A percentile compares a stretch with the other conserved stretches of the same genome.
phyloP scores from a whole-genome alignment of 2,888 invertebrate genomes.

The Hirtodrosophila trivittata region DNA sequence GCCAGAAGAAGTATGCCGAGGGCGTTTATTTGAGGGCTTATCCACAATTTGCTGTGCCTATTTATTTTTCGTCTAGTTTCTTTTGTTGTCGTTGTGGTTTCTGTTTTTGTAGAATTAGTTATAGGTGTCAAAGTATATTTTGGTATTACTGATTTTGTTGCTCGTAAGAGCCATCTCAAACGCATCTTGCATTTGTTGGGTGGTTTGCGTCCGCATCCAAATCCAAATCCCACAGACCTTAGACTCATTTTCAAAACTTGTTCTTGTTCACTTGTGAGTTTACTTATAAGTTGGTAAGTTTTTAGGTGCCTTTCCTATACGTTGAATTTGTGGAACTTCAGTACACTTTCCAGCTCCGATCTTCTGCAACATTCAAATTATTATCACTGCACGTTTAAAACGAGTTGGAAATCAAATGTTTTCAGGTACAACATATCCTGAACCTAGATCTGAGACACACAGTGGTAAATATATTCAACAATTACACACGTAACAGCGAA shows the following conservation, averaged over 20 bases:
- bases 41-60: conserved; percentile 33
- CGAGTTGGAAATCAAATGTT: too few relatives aligned
- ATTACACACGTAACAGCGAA: too few relatives aligned
- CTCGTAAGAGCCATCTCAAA: conserved; percentile 51
- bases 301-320: conserved; percentile 11
- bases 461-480: too few relatives aligned
- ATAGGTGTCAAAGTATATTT: conserved; percentile 4
- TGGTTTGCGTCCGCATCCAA: conserved; percentile 74
- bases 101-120: conserved; percentile 12
- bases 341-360: conserved; percentile 16
- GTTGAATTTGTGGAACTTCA: conserved; percentile 3
- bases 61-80: conserved; percentile 16
- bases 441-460: too few relatives aligned
- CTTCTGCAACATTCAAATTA: too few relatives aligned
- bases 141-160: conserved; percentile 14
- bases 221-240: conserved; percentile 82
- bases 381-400: too few relatives aligned
- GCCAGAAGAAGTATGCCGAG: conserved; percentile 65
- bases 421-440: too few relatives aligned
- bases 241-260: conserved; percentile 79
- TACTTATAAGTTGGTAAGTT: conserved; percentile 2
- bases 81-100: conserved; percentile 21
- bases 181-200: conserved; percentile 63
- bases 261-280: conserved; percentile 47
- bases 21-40: conserved; percentile 66